These are phyloP conservation scores for Triplophysa tibetana DNA, from an alignment of 2,113 vertebrate genomes.

Conservation along the genomic window DNA sequence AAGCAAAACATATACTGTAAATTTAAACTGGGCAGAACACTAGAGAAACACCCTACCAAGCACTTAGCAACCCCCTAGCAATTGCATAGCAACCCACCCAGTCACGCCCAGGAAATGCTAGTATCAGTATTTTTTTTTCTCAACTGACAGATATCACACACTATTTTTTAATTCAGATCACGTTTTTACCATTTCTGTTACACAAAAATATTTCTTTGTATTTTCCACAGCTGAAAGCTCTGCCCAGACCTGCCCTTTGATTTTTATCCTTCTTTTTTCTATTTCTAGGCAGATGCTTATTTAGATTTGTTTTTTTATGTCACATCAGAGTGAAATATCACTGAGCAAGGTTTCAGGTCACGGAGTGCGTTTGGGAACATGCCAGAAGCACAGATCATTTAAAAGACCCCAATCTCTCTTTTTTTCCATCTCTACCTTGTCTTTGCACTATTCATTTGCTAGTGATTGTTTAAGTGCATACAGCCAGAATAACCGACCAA, in stretches of 20 bases:
- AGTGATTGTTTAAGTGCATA: not conserved
- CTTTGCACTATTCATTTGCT: not conserved
- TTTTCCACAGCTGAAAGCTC: not conserved
- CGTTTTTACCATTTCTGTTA: not conserved
- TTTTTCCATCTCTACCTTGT: not conserved
- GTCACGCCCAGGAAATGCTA: no score
- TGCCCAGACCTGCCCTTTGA: not conserved
- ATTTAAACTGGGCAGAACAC: no score
- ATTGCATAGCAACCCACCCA: no score
- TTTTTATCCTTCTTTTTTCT: not conserved
- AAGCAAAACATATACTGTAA: no score
- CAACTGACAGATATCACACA: no score
- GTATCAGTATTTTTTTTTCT: no score
- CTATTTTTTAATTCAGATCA: no score
- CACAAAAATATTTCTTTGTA: not conserved
- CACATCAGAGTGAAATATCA: constrained; percentile 47
- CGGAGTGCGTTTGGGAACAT: constrained; percentile 6
- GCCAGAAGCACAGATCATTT: constrained; percentile 13
- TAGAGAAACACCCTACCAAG: no score
- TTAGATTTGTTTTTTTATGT: constrained; percentile 26
- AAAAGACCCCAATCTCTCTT: not conserved
- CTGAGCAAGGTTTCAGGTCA: constrained; percentile 47
- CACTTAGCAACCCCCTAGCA: no score
- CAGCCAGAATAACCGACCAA: not conserved
- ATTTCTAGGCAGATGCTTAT: constrained; percentile 10